These are phyloP conservation scores for Spilarctia lutea DNA, from an alignment of 2,888 invertebrate species.

Conservation along the genomic window DNA sequence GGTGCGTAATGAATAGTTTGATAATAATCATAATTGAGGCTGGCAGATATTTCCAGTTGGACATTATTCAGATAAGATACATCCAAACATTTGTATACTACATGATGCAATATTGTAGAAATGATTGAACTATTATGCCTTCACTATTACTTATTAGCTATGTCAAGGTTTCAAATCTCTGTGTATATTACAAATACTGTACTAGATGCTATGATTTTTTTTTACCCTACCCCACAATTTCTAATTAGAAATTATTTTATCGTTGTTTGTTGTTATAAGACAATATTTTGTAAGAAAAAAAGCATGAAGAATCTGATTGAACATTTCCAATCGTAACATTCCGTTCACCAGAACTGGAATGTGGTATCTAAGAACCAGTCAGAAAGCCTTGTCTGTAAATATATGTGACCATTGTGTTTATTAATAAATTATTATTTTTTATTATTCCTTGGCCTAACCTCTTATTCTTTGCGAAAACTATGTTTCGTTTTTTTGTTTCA, in stretches of 20 bases:
- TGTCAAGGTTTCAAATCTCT: not conserved
- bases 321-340: not conserved
- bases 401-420: not conserved
- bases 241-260: not conserved
- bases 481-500: too few species aligned
- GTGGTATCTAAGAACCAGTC: not conserved
- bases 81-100: constrained; percentile 50
- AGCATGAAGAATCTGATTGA: not conserved
- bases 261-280: not conserved
- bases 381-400: not conserved
- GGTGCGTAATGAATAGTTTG: constrained; percentile 49
- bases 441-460: too few species aligned
- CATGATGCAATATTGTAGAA: constrained; percentile 63
- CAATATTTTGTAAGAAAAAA: not conserved
- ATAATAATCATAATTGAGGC: constrained; percentile 42
- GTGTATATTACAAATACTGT: not conserved
- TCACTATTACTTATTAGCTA: not conserved
- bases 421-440: not conserved
- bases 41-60: constrained; percentile 40
- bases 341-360: not conserved
- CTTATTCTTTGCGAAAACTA: too few species aligned
- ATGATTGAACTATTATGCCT: constrained; percentile 17
- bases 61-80: constrained; percentile 51
- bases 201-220: not conserved
- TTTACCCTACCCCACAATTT: too few species aligned